Evolutionary conservation across 2,113 vertebrate genomes (phyloP), one percentile per base, ranked within the genome.

Genomic region (Cinclus mexicanus): DNA sequence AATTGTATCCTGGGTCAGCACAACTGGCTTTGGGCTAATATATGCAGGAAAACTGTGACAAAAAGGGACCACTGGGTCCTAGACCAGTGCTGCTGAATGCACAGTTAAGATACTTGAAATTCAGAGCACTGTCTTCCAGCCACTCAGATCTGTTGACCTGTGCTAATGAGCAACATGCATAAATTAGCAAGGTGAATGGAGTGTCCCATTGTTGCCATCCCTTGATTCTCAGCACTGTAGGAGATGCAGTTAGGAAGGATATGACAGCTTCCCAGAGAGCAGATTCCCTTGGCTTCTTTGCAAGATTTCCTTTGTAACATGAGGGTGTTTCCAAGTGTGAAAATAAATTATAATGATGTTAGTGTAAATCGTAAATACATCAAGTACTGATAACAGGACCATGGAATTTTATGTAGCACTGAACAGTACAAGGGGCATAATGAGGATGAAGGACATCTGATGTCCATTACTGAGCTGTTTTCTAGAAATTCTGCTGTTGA

Each of bases 151-250:
- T 85, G 57, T 77, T 46, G 63, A 79, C 90, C 89, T 93, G 79
- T 0, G 2, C 82, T 90, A 91, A 93, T 77, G 82, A 94, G 68
- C 63, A 86, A 55, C 75, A 52, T 44, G 92, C 75, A 77, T 97
- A 97, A 96, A 97, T 94, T 88, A 93, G 75, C 59, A 59, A 94
- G 82, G 84, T 89, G 85, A 91, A 57, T 7, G 2, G 63, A 70
- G 56, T 67, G 50, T 57, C 57, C 89, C 2, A 1, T 80, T 90
- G 59, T 47, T 88, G 29, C 70, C 44, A 69, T 63, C 17, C 42
- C 88, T 74, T 70, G 61, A 70, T 90, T 87, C 52, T 74, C 68
- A 67, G 67, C 2, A 0, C 46, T 49, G 12, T 41, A 88, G 65
- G 65, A 76, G 50, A 35, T 2, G 2, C 28, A 41, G n/a, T 37